Base-by-base conservation (phyloP, 2,113 vertebrate species). In the Salvator merianae region DNA sequence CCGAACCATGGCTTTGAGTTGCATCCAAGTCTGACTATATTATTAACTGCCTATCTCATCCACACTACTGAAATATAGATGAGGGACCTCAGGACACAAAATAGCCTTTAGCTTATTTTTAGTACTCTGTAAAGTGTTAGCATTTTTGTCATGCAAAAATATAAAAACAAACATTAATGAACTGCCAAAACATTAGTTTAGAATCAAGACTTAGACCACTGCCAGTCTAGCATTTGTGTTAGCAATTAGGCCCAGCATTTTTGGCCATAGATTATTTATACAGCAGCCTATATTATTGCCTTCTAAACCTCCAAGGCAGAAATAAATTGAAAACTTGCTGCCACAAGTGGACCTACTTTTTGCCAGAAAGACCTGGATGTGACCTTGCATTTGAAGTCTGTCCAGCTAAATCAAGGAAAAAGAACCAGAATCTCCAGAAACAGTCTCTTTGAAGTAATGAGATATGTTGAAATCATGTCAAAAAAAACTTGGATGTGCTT, bases 361-460 rank as follows among this genome's bases (percentile, higher is more conserved):
- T 53, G 81, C 28, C 83, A 65, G 75, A 83, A 16, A 78, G n/a
- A 4, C 20, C 40, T 75, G 38, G 30, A 30, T 20, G 68, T 74
- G 59, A 88, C 34, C 59, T 73, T 70, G 24, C 9, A 22, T 74
- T 75, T 86, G 55, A 75, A 74, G 68, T 36, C 72, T 43, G 63
- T 55, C 72, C 59, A 66, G 73, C 80, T 87, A 71, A 20, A 81
- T 62, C 28, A 20, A 77, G 40, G 16, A 74, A 16, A 83, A 14
- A 32, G 22, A 66, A 80, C 32, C 47, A 83, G 62, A 8, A 36
- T 72, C 59, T 82, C 76, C 76, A 76, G 38, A 0, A 34, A 73
- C 9, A 71, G 75, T 86, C 69, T 62, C 72, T 83, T 77, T 66
- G 85, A 87, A 53, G 36, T 24, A 66, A 75, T 65, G 38, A 76